phyloP scores from a whole-genome alignment of 1,140 invertebrate genomes.

The Pygmarrhopalites habei region DNA sequence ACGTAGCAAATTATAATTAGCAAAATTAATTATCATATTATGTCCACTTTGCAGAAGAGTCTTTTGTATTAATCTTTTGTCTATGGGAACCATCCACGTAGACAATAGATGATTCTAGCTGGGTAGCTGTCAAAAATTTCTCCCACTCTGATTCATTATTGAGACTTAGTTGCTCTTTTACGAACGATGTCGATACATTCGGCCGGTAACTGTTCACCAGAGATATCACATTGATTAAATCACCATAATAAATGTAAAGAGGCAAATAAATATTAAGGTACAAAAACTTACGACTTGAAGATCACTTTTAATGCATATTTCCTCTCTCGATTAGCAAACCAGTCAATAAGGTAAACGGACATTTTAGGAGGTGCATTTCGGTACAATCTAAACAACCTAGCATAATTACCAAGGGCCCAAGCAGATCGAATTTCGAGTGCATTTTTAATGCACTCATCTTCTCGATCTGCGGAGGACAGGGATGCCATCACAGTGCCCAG shows the following conservation, averaged over 20 bases:
- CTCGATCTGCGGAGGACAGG: slow-evolving; percentile 66
- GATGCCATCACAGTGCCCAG: slow-evolving; percentile 80
- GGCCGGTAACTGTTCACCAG: slow-evolving; percentile 37
- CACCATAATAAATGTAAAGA: neutral
- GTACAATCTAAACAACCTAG: slow-evolving; percentile 86
- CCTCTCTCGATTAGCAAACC: slow-evolving; percentile 89
- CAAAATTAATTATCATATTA: too few relatives aligned
- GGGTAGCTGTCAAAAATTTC: slow-evolving; percentile 34
- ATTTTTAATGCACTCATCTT: slow-evolving; percentile 76
- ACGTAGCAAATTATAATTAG: too few relatives aligned
- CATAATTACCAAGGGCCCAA: slow-evolving; percentile 85
- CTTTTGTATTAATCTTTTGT: slow-evolving; percentile 37
- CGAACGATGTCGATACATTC: slow-evolving; percentile 29
- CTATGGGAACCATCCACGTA: slow-evolving; percentile 33
- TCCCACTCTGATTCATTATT: slow-evolving; percentile 30
- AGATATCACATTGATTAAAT: slow-evolving; percentile 6
- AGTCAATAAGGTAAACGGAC: slow-evolving; percentile 94
- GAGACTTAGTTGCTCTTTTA: slow-evolving; percentile 36
- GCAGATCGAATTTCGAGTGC: slow-evolving; percentile 78
- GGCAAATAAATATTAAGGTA: slow-evolving; percentile 2
- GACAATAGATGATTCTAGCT: slow-evolving; percentile 32
- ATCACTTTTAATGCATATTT: slow-evolving; percentile 82
- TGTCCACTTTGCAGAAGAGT: slow-evolving; percentile 23
- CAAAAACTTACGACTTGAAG: slow-evolving; percentile 88
- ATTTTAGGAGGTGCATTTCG: slow-evolving; percentile 81